Percentiles rank a stretch among this genome's conserved stretches.
Conservation (phyloP, 2,113 vertebrate genomes). For the Holacanthus passer region DNA sequence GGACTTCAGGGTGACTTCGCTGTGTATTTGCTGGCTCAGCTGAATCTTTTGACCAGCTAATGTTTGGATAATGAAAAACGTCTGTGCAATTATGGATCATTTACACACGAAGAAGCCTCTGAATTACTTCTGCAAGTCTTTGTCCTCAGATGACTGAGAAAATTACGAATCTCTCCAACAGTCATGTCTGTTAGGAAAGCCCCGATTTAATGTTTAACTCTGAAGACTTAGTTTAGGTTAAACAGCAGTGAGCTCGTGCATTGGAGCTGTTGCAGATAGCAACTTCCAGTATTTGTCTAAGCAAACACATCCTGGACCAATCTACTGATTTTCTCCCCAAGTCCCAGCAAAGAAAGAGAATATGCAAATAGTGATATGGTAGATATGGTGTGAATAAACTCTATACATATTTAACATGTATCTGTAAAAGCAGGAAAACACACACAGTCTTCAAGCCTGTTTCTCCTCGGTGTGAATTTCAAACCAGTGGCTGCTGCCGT, state of each 20-base stretch:
- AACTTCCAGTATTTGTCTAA: neutral
- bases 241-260: neutral
- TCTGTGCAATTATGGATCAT: conserved; percentile 20
- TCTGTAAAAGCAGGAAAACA: neutral
- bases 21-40: conserved; percentile 34
- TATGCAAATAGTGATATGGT: neutral
- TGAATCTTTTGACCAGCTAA: conserved; percentile 5
- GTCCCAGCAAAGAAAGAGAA: neutral
- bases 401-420: neutral
- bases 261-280: neutral
- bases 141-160: neutral
- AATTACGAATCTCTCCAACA: neutral
- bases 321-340: neutral
- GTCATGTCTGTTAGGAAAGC: neutral
- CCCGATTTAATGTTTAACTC: neutral
- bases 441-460: neutral
- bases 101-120: conserved; percentile 24
- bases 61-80: conserved; percentile 23
- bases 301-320: neutral
- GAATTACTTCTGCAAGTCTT: neutral
- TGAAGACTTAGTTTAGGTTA: neutral
- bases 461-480: conserved; percentile 12
- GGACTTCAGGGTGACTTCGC: conserved; percentile 32
- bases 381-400: no score
- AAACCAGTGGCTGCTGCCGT: neutral